These are phyloP conservation scores for Rhineura floridana DNA, from an alignment of 2,113 vertebrate genomes.

Conservation along the genomic window DNA sequence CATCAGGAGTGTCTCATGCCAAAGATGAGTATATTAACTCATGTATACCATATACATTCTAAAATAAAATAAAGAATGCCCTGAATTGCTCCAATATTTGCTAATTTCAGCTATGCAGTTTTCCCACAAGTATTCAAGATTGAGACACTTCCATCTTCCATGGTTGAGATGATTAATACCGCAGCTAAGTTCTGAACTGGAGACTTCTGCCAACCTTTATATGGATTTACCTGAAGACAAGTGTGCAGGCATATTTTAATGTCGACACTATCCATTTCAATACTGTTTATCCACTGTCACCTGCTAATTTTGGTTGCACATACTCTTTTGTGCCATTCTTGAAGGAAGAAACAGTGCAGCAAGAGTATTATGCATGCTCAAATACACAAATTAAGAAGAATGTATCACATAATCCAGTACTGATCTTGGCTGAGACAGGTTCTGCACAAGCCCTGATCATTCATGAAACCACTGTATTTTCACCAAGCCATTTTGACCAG, in stretches of 20 bases:
- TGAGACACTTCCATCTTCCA: background rate
- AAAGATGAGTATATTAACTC: background rate
- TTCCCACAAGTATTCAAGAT: background rate
- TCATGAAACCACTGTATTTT: background rate
- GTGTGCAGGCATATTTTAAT: background rate
- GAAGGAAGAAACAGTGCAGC: background rate
- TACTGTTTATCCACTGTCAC: background rate
- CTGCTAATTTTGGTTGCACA: background rate
- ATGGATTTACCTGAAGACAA: background rate
- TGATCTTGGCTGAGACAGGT: background rate
- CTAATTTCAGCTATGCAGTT: background rate
- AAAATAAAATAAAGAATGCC: background rate
- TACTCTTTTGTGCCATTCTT: background rate
- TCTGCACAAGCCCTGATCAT: background rate
- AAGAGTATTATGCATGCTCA: background rate
- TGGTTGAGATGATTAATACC: background rate
- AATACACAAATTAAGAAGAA: background rate
- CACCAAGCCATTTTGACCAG: background rate
- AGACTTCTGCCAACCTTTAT: background rate
- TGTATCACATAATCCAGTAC: background rate
- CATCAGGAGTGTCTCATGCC: background rate
- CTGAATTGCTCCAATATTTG: background rate
- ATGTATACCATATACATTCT: background rate
- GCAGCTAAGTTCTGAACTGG: background rate
- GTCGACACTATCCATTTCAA: background rate